phyloP scores from a whole-genome alignment of 2,113 vertebrate genomes.

The Tachysurus fulvidraco region DNA sequence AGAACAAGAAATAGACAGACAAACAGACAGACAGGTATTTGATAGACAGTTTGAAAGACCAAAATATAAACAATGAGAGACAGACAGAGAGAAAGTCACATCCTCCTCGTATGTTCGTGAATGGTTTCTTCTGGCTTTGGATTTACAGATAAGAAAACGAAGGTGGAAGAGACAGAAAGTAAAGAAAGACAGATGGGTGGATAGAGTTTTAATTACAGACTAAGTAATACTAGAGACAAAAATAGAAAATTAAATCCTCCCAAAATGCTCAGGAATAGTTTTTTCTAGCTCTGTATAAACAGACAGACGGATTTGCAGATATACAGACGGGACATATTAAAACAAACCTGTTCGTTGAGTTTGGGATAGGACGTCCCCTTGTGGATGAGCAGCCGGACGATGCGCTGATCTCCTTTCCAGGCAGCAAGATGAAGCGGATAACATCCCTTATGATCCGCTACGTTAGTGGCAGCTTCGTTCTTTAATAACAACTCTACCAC shows the following conservation, averaged over 20 bases:
- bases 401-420: slow-evolving; percentile 95
- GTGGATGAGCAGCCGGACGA: slow-evolving; percentile 92
- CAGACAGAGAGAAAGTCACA: background rate
- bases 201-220: background rate
- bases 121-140: background rate
- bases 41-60: background rate
- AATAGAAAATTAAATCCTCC: background rate
- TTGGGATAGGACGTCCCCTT: slow-evolving; percentile 93
- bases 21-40: background rate
- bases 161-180: background rate
- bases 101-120: background rate
- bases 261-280: background rate
- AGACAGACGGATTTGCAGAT: background rate
- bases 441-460: slow-evolving; percentile 95
- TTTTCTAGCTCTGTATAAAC: background rate
- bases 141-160: background rate
- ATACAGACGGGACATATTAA: background rate
- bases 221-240: background rate
- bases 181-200: background rate
- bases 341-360: slow-evolving; percentile 87
- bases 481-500: slow-evolving; percentile 92
- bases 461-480: slow-evolving; percentile 93
- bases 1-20: background rate
- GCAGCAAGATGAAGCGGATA: slow-evolving; percentile 96
- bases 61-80: background rate